These are phyloP conservation scores for Etheostoma nigrum DNA, from an alignment of 2,797 vertebrate genomes.

Conservation along the genomic window DNA sequence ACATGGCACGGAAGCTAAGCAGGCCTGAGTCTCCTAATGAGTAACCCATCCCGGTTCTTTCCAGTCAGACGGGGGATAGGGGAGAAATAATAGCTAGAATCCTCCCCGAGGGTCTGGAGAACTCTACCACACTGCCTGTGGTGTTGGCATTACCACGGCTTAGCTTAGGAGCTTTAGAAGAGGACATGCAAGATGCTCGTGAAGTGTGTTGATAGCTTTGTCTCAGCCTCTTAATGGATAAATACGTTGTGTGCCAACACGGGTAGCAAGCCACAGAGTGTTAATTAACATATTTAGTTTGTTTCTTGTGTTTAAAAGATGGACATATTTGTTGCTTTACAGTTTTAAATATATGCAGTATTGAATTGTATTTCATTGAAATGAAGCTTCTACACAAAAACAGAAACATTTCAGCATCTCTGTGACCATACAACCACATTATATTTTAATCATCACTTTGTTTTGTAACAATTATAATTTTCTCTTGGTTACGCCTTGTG, in stretches of 20 bases:
- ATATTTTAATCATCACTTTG: background rate
- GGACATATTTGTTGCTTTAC: background rate
- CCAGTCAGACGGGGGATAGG: slow-evolving; percentile 24
- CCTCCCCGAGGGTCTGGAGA: slow-evolving; percentile 40
- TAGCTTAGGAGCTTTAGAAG: slow-evolving; percentile 51
- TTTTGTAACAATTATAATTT: background rate
- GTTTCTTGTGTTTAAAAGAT: slow-evolving; percentile 3
- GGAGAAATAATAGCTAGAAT: slow-evolving; percentile 47
- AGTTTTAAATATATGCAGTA: background rate
- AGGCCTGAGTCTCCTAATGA: slow-evolving; percentile 33
- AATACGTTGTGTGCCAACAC: slow-evolving; percentile 4
- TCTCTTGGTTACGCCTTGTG: background rate
- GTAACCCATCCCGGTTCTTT: slow-evolving; percentile 38
- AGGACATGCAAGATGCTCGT: slow-evolving; percentile 39
- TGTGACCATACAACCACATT: background rate
- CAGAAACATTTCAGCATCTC: background rate
- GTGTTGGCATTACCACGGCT: slow-evolving; percentile 60
- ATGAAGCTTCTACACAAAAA: background rate
- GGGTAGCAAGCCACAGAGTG: slow-evolving; percentile 15
- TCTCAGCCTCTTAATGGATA: slow-evolving; percentile 32
- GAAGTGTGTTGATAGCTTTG: slow-evolving; percentile 38
- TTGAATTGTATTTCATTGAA: background rate
- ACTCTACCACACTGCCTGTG: slow-evolving; percentile 51
- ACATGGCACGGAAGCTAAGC: slow-evolving; percentile 50
- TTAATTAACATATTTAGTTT: background rate